A percentile compares a stretch with the other conserved stretches of the same genome.
Conservation (phyloP, 2,797 vertebrate genomes). For the Schizopygopsis malacanthus region DNA sequence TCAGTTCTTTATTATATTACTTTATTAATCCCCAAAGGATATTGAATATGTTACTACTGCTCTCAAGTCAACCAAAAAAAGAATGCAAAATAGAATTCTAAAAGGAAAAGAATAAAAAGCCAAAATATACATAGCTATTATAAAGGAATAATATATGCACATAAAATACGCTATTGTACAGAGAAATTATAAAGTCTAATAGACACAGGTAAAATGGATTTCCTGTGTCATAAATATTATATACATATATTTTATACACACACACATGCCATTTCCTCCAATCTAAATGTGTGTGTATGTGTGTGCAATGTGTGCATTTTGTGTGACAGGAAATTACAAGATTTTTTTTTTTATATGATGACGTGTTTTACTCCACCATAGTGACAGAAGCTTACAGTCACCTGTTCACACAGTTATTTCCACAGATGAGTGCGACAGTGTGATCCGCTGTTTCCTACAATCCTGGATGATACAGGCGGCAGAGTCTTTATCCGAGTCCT, state of each 20-base stretch:
- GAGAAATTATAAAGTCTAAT: neutral
- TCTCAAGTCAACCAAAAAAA: neutral
- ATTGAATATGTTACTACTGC: neutral
- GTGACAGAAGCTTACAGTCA: neutral
- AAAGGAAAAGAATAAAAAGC: neutral
- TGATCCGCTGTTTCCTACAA: constrained; percentile 6
- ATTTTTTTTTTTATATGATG: constrained; percentile 10
- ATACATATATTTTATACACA: too few species aligned
- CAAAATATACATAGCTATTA: neutral
- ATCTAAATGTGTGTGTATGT: constrained; percentile 20
- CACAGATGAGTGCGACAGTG: constrained; percentile 1
- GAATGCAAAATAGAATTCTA: neutral
- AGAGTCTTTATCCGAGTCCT: neutral
- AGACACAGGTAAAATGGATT: neutral
- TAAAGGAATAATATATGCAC: too few species aligned
- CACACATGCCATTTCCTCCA: too few species aligned
- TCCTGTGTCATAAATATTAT: neutral
- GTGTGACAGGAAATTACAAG: constrained; percentile 5
- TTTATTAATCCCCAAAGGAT: too few species aligned
- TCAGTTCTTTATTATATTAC: too few species aligned
- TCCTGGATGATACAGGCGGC: neutral
- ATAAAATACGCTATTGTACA: too few species aligned
- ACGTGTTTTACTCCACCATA: too few species aligned
- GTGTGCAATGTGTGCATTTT: neutral
- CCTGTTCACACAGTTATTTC: constrained; percentile 21